These are phyloP conservation scores for Leptogaster cylindrica DNA, from an alignment of 2,888 invertebrate genomes.

Conservation along the genomic window DNA sequence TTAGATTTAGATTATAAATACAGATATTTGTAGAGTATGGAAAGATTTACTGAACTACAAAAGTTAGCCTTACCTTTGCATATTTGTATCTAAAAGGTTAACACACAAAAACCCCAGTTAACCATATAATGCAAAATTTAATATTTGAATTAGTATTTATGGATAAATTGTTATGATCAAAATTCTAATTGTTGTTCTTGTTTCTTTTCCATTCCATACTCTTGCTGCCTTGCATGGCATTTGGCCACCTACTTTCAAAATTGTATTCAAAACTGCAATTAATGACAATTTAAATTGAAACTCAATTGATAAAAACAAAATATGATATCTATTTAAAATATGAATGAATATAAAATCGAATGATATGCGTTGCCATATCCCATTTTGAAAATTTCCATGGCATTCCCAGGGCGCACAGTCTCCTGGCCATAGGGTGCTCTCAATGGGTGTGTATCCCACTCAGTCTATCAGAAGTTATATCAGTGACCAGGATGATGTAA, in stretches of 20 bases:
- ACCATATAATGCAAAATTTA: neutral
- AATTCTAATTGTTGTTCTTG: constrained; percentile 23
- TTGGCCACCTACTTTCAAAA: too few relatives aligned
- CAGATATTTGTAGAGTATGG: too few relatives aligned
- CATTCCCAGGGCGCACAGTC: constrained; percentile 85
- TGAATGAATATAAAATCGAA: constrained; percentile 1
- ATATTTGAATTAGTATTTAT: neutral
- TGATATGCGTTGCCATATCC: neutral
- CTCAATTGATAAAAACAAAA: too few relatives aligned
- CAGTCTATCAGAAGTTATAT: constrained; percentile 88
- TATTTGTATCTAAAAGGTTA: too few relatives aligned
- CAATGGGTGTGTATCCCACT: constrained; percentile 90
- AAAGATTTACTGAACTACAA: too few relatives aligned
- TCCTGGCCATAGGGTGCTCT: constrained; percentile 88
- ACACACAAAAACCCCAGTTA: neutral
- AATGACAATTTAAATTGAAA: too few relatives aligned
- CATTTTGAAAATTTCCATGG: too few relatives aligned
- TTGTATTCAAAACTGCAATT: too few relatives aligned
- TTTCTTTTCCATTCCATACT: constrained; percentile 39
- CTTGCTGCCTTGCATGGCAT: constrained; percentile 25
- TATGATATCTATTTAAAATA: too few relatives aligned
- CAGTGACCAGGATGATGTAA: constrained; percentile 88
- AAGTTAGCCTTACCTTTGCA: neutral
- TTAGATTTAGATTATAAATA: too few relatives aligned
- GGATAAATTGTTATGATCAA: constrained; percentile 4